Evolutionary conservation across 2,888 invertebrate species (phyloP).

Genomic region (Acanthosepion pharaonis): DNA sequence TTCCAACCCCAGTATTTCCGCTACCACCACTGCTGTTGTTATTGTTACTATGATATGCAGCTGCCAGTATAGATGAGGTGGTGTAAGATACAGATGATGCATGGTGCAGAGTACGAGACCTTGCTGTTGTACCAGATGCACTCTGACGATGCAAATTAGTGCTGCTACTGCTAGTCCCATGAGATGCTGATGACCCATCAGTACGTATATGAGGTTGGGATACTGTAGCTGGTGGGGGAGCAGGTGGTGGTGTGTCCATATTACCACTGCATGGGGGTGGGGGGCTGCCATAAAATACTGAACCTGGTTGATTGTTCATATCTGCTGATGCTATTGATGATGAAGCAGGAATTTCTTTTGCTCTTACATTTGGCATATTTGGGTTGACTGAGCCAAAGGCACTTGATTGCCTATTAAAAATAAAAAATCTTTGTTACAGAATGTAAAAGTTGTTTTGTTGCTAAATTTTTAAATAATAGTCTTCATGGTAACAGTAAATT

Average conservation of each 20-base stretch:
- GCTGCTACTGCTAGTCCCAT: conserved; percentile 43
- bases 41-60: background rate
- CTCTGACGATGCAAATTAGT: conserved; percentile 42
- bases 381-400: background rate
- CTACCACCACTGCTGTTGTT: background rate
- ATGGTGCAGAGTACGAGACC: conserved; percentile 24
- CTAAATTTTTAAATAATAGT: no score
- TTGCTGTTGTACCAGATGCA: conserved; percentile 43
- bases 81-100: conserved; percentile 48
- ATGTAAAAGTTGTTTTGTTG: no score
- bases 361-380: background rate
- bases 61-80: conserved; percentile 45
- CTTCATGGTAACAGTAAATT: no score
- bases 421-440: no score
- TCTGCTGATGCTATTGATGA: conserved; percentile 51
- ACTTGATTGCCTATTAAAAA: conserved; percentile 43
- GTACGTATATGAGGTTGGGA: conserved; percentile 25
- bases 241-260: conserved; percentile 43
- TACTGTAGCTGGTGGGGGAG: conserved; percentile 41
- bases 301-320: conserved; percentile 52
- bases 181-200: conserved; percentile 39
- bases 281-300: conserved; percentile 45
- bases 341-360: conserved; percentile 41
- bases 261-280: conserved; percentile 40
- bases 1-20: no score